Percentiles rank a stretch among this genome's conserved stretches.
Conservation (phyloP, 37 sponge, comb jelly and placozoan genomes). For the Haliclona indistincta region DNA sequence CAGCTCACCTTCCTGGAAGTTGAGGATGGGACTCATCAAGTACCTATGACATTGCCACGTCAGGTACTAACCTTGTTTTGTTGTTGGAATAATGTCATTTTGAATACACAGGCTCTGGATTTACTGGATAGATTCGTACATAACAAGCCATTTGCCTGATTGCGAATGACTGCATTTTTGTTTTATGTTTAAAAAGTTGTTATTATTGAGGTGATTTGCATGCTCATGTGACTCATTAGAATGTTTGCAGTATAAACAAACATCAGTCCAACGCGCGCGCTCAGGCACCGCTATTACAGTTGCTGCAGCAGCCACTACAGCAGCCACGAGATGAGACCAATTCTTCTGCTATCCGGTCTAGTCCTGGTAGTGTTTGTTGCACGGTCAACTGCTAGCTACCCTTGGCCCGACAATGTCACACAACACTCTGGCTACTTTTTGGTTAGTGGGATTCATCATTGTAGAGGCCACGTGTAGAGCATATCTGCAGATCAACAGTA, state of each 20-base stretch:
- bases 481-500: constrained; percentile 35
- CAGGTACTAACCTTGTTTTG: no score
- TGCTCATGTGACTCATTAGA: no score
- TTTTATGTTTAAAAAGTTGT: no score
- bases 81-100: background rate
- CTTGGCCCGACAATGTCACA: constrained; percentile 88
- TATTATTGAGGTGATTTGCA: no score
- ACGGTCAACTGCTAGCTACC: constrained; percentile 19
- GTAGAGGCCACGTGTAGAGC: constrained; percentile 31
- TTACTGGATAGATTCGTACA: constrained; percentile 46
- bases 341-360: no score
- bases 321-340: constrained; percentile 13
- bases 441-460: constrained; percentile 20
- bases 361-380: background rate
- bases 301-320: no score
- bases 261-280: no score
- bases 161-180: no score
- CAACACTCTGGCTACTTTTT: constrained; percentile 84
- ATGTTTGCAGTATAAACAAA: no score
- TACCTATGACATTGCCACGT: constrained; percentile 67
- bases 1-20: constrained; percentile 72
- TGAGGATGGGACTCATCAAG: constrained; percentile 78
- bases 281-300: no score
- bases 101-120: constrained; percentile 30
- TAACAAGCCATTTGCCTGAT: constrained; percentile 47